Conservation (phyloP, 2,113 vertebrate genomes). For the Ceratotherium simum region DNA sequence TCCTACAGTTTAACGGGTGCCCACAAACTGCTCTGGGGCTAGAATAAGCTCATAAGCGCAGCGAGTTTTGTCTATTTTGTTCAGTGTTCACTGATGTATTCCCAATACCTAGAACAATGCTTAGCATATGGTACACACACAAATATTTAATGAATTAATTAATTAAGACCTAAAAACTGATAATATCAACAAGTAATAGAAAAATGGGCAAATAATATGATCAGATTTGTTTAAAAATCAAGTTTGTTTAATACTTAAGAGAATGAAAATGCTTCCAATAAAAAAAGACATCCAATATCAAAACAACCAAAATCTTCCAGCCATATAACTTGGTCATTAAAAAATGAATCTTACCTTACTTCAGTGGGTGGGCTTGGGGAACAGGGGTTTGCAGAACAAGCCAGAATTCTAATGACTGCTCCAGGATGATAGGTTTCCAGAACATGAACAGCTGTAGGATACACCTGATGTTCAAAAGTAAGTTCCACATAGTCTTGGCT, state of each 20-base stretch:
- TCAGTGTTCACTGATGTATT: background rate
- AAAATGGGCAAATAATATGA: constrained; percentile 35
- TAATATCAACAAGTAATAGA: background rate
- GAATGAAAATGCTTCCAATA: background rate
- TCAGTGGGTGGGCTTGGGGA: constrained; percentile 94
- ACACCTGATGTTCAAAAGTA: constrained; percentile 96
- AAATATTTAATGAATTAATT: constrained; percentile 41
- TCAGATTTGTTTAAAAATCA: background rate
- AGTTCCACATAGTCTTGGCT: constrained; percentile 98
- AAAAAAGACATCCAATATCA: background rate
- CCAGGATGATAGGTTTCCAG: constrained; percentile 99
- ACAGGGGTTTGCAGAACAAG: constrained; percentile 98
- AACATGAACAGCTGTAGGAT: constrained; percentile 96
- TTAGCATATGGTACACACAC: background rate
- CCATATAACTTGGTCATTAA: background rate
- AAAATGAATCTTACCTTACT: constrained; percentile 92
- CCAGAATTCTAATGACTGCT: constrained; percentile 96
- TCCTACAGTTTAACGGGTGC: background rate
- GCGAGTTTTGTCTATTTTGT: background rate
- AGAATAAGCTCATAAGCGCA: background rate
- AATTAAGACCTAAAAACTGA: background rate
- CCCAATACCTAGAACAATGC: background rate
- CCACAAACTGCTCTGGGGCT: background rate
- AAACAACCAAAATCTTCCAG: background rate
- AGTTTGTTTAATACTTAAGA: constrained; percentile 14